These are phyloP conservation scores for Lutjanus argentimaculatus DNA, from an alignment of 2,797 vertebrate species.

Conservation along the genomic window DNA sequence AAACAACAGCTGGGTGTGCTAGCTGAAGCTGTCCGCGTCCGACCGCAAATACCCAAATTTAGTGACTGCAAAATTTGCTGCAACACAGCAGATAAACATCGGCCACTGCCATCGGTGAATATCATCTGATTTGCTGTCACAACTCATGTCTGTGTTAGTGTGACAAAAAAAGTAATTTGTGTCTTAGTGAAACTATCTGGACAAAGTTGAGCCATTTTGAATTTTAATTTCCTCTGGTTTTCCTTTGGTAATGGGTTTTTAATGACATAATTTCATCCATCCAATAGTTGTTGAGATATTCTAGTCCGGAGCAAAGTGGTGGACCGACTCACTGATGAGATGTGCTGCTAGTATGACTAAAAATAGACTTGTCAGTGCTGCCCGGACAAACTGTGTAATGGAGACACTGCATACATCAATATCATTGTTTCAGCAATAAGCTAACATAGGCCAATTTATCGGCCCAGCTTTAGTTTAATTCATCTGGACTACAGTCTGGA, in stretches of 20 bases:
- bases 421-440: neutral
- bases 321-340: neutral
- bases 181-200: neutral
- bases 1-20: too few species aligned
- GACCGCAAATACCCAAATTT: too few species aligned
- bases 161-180: neutral
- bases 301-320: neutral
- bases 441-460: neutral
- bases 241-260: neutral
- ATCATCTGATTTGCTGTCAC: too few species aligned
- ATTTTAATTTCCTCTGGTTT: neutral
- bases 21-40: too few species aligned
- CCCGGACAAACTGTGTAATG: neutral
- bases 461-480: constrained; percentile 12
- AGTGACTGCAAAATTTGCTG: too few species aligned
- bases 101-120: too few species aligned
- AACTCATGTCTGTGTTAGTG: too few species aligned
- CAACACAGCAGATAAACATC: too few species aligned
- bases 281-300: constrained; percentile 12
- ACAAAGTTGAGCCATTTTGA: neutral
- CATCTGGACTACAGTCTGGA: constrained; percentile 3
- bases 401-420: neutral
- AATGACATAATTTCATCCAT: neutral
- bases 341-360: neutral
- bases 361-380: neutral